Evolutionary conservation across 2,888 invertebrate species (phyloP).

Genomic region (Pheosia gnoma): DNA sequence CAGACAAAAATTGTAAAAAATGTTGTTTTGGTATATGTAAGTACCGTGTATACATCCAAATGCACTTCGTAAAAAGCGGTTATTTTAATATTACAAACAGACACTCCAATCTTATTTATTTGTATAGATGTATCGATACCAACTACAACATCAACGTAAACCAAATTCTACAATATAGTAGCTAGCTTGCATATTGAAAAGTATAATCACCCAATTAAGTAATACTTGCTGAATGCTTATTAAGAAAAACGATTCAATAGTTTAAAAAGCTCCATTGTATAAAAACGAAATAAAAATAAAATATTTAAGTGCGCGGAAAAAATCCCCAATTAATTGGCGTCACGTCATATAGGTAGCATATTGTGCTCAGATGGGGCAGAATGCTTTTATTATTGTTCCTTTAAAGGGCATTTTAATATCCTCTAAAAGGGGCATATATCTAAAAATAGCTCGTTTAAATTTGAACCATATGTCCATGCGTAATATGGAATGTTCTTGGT

Average conservation of each 20-base stretch:
- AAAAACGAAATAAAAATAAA: conserved; percentile 23
- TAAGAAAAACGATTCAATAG: neutral
- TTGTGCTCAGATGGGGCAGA: conserved; percentile 12
- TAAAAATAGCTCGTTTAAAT: neutral
- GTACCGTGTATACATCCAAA: too few relatives aligned
- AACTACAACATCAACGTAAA: too few relatives aligned
- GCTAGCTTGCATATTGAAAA: conserved; percentile 9
- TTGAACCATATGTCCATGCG: neutral
- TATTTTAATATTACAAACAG: too few relatives aligned
- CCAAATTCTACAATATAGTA: too few relatives aligned
- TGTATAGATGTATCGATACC: too few relatives aligned
- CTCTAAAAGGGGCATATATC: neutral
- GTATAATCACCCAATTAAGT: conserved; percentile 25
- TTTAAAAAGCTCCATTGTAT: conserved; percentile 16
- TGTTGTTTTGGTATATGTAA: too few relatives aligned
- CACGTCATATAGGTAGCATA: conserved; percentile 13
- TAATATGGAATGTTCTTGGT: neutral
- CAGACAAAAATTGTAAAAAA: too few relatives aligned
- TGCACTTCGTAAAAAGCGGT: too few relatives aligned
- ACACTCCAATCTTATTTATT: too few relatives aligned
- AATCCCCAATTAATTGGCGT: conserved; percentile 58
- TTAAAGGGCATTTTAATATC: neutral
- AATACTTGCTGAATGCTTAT: neutral
- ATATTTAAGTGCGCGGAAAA: conserved; percentile 44
- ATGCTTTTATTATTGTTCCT: conserved; percentile 14